phyloP scores from a whole-genome alignment of 1,140 invertebrate genomes.

The Drosophila kurseongensis region DNA sequence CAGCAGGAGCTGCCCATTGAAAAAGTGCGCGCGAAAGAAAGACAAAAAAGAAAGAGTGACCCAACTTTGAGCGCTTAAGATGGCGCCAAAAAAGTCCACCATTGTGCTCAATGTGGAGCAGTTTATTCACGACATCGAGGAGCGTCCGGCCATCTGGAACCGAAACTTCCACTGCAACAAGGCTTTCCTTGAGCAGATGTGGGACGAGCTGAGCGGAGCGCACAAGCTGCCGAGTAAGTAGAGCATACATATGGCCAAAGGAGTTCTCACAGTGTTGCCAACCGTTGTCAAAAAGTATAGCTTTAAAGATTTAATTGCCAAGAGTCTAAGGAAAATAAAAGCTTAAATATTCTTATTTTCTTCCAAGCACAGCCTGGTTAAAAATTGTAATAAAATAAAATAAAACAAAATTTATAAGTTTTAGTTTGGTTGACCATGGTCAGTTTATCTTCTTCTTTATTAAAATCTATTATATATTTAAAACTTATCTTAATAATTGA shows the following conservation, averaged over 20 bases:
- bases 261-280: constrained; percentile 23
- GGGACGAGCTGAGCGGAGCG: constrained; percentile 78
- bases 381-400: no score
- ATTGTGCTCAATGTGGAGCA: constrained; percentile 84
- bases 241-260: constrained; percentile 23
- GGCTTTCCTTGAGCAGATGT: constrained; percentile 83
- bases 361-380: no score
- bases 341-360: no score
- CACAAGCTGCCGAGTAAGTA: constrained; percentile 82
- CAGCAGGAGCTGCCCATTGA: constrained; percentile 19
- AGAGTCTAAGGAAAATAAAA: no score
- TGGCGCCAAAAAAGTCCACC: constrained; percentile 83
- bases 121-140: constrained; percentile 82
- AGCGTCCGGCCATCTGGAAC: constrained; percentile 84
- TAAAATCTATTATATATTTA: no score
- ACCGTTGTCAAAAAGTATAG: neutral
- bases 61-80: constrained; percentile 38
- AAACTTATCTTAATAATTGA: no score
- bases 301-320: no score
- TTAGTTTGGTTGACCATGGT: no score
- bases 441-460: no score
- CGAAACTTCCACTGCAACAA: constrained; percentile 84
- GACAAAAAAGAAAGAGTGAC: constrained; percentile 7
- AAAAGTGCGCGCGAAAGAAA: constrained; percentile 22
- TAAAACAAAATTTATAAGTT: no score